These are phyloP conservation scores for Uloborus diversus DNA, from an alignment of 1,140 invertebrate species.

Conservation along the genomic window DNA sequence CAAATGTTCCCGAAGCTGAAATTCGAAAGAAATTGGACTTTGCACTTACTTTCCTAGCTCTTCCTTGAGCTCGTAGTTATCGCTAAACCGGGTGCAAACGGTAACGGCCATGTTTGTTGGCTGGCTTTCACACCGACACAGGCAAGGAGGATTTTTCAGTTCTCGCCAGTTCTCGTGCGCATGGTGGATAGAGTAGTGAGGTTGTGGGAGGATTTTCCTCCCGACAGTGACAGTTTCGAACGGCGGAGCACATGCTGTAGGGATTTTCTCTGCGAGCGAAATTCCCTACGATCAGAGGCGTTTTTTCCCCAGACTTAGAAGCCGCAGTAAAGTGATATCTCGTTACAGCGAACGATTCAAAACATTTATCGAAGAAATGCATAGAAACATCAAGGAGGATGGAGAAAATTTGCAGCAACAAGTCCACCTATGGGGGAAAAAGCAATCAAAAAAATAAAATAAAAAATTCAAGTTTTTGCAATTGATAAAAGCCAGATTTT, in stretches of 20 bases:
- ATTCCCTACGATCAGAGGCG: neutral
- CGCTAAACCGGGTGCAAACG: slow-evolving; percentile 79
- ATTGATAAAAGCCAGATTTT: too few relatives aligned
- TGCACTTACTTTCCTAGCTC: slow-evolving; percentile 98
- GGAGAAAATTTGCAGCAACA: too few relatives aligned
- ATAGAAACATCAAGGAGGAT: too few relatives aligned
- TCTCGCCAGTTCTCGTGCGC: slow-evolving; percentile 28
- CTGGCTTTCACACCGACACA: neutral
- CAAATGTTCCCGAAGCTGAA: neutral
- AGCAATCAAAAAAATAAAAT: too few relatives aligned
- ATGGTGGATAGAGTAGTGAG: neutral
- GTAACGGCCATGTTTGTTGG: slow-evolving; percentile 57
- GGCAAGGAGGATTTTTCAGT: neutral
- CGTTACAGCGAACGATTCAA: too few relatives aligned
- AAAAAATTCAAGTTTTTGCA: too few relatives aligned
- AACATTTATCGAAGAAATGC: too few relatives aligned
- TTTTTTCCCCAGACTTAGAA: neutral
- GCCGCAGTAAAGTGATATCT: too few relatives aligned
- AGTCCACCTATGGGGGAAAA: too few relatives aligned
- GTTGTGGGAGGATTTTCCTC: neutral
- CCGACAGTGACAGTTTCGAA: neutral
- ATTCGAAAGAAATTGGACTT: too few relatives aligned
- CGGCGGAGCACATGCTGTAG: neutral
- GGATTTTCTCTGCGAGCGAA: neutral
- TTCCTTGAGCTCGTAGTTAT: slow-evolving; percentile 99